Evolutionary conservation across 2,888 invertebrate genomes (phyloP), one percentile per base, ranked within the genome.

Genomic region (Anodontia alba): DNA sequence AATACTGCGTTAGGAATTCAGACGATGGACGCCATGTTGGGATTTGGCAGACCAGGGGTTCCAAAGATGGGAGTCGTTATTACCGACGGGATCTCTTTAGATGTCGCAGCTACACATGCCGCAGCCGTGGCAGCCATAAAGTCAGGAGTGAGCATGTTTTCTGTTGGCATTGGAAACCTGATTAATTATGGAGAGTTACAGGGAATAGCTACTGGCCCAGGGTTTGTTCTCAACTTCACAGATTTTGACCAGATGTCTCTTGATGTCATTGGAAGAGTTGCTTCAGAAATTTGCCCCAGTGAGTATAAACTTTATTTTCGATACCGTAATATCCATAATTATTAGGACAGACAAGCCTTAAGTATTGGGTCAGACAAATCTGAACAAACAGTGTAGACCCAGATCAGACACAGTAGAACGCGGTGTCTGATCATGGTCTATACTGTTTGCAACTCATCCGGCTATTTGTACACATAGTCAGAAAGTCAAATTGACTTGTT

Each of bases 81-180:
- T 31, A 86, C 85, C n/a, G 85, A 86, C 54, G 85, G 85, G 1
- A 73, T 78, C 17, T 86, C 85, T 1, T 78, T 78, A 54, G 69
- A 81, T 23, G 76, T 74, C 10, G 43, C n/a, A 20, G 49, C 69
- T 38, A 86, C 85, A 20, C 74, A 80, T 5, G 46, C 31, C 12
- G 78, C 74, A 23, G 74, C 83, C 3, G 42, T 66, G 8, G 29
- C 57, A 3, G 78, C 83, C 29, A 74, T 74, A 62, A 20, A 36
- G 3, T 67, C 73, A 15, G 83, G 81, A 15, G 69, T 80, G 29
- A 75, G 75, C n/a, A 78, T 86, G 78, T 83, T 76, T 54, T 80
- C 83, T 0, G 85, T 83, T 0, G 85, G 85, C 12, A 78, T 86
- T 17, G 54, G 54, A 5, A 23, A n/a, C n/a, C 26, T 54, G 54